Percentiles rank a stretch among this genome's conserved stretches.
These are phyloP conservation scores for Excalfactoria chinensis DNA, from an alignment of 2,113 vertebrate genomes.

Conservation along the genomic window DNA sequence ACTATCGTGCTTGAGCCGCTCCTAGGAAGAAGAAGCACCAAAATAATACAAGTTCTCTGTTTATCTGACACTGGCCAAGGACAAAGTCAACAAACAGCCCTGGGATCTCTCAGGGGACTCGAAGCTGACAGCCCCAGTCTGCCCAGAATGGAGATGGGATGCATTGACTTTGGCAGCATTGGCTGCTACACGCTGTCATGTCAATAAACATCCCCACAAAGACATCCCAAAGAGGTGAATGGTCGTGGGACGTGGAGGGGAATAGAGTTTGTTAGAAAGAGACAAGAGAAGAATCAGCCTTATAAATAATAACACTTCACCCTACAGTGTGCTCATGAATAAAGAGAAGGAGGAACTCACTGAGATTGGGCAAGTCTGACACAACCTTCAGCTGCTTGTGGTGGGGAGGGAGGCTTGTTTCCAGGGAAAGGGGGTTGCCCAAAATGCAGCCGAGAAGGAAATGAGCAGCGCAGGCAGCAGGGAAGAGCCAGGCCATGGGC, in stretches of 20 bases:
- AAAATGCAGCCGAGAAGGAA: neutral
- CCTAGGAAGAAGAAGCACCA: constrained; percentile 45
- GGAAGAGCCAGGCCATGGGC: neutral
- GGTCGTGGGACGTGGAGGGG: rapidly evolving
- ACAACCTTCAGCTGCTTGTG: neutral
- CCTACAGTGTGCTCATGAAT: neutral
- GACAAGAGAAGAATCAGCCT: neutral
- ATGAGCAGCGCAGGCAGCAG: neutral
- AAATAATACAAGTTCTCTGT: constrained; percentile 28
- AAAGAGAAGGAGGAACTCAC: neutral
- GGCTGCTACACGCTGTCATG: neutral
- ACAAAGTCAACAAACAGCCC: constrained; percentile 52
- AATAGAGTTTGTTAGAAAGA: neutral
- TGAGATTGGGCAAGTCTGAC: neutral
- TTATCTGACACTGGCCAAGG: constrained; percentile 35
- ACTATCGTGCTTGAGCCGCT: neutral
- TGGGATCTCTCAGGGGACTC: constrained; percentile 4
- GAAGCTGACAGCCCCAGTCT: neutral
- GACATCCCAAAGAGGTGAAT: neutral
- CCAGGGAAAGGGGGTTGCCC: neutral
- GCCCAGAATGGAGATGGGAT: neutral
- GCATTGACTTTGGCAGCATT: constrained; percentile 17
- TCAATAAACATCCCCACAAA: constrained; percentile 40
- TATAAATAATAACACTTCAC: neutral
- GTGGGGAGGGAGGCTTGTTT: neutral